Evolutionary conservation across 2,888 invertebrate species (phyloP).

Genomic region (Alloplasta piceator): DNA sequence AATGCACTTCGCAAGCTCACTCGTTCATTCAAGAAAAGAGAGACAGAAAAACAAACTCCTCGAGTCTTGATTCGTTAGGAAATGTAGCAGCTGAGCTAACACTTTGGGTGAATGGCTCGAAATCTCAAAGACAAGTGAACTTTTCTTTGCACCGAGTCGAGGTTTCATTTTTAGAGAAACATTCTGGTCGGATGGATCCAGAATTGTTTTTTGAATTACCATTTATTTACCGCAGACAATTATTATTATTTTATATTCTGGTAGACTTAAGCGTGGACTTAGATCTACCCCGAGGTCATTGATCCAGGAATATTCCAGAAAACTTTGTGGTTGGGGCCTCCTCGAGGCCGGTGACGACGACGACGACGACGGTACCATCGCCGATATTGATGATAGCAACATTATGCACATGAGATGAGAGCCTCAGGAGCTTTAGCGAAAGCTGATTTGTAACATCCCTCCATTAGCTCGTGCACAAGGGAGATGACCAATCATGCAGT

Average conservation of each 20-base stretch:
- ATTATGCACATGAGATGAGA: constrained; percentile 21
- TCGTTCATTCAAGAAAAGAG: constrained; percentile 31
- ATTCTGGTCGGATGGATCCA: not conserved
- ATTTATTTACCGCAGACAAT: too few relatives aligned
- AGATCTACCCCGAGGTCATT: too few relatives aligned
- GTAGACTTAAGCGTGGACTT: too few relatives aligned
- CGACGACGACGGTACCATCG: not conserved
- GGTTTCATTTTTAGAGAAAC: not conserved
- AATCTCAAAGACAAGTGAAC: constrained; percentile 16
- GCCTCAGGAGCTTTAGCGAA: constrained; percentile 35
- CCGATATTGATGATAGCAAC: constrained; percentile 12
- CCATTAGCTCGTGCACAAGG: constrained; percentile 39
- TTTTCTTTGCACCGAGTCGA: not conserved
- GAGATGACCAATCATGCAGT: constrained; percentile 57
- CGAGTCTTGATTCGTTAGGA: constrained; percentile 53
- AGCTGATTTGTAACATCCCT: constrained; percentile 39
- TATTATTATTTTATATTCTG: too few relatives aligned
- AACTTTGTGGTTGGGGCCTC: too few relatives aligned
- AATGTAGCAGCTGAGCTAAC: constrained; percentile 40
- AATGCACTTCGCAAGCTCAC: constrained; percentile 50
- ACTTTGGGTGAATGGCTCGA: constrained; percentile 53
- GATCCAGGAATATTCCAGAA: too few relatives aligned
- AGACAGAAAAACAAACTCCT: constrained; percentile 47
- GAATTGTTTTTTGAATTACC: not conserved
- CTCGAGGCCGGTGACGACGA: not conserved